Evolutionary conservation across 2,888 invertebrate genomes (phyloP), one percentile per base, ranked within the genome.

Genomic region (Zootermopsis nevadensis): DNA sequence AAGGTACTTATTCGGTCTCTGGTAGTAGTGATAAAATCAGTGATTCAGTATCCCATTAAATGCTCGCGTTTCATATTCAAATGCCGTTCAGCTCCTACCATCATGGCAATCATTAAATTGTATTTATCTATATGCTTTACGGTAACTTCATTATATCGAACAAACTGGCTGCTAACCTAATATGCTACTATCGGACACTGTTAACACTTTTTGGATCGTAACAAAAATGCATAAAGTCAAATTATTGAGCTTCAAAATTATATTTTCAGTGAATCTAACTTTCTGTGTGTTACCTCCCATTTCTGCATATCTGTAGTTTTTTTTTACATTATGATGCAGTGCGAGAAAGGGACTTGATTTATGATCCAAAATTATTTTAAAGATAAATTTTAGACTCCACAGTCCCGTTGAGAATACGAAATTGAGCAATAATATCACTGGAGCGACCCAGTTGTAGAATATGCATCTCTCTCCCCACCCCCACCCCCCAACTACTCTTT

Each of bases 221-320:
- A 74, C 38, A 74, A 74, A 74, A 74, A 33, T 74, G 42, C 74
- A 42, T 74, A 74, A 74, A 74, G 38, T 72, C n/a, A 33, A 74
- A 38, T 79, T 60, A 35, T 66, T 79, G 35, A 79, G 55, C 60
- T 79, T n/a, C 35, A 33, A 79, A 79, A 79, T 60, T 79, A 60
- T 66, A n/a, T 60, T 66, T 6, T 38, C 79, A 79, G 35, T 27
- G 33, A 79, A 38, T 79, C 79, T 10, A 31, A 19, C 38, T 66
- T 66, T 35, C 38, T n/a, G n/a, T 38, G n/a, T 35, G n/a, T 79
- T 33, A 35, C 60, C 60, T n/a, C 15, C 22, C 30, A 38, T 42
- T 42, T 42, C 6, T 69, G 33, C 38, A 74, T 22, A 38, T 38
- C 4, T n/a, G n/a, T 22, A 38, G 7, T 31, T 30, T 74, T 42